These are phyloP conservation scores for Odiellus spinosus DNA, from an alignment of 2,888 invertebrate genomes.

Conservation along the genomic window DNA sequence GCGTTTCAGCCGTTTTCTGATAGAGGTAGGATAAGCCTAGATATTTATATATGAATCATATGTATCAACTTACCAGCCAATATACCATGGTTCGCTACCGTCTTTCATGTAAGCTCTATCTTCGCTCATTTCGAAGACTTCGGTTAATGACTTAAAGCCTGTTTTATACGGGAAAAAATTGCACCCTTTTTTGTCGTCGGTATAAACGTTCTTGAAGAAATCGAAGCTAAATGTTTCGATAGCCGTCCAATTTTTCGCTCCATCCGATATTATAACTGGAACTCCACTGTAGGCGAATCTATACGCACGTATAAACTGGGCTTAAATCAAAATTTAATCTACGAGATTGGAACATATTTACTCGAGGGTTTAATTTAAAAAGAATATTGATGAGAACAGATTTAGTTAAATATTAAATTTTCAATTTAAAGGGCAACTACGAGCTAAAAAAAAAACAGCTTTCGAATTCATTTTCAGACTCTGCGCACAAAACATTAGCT, in stretches of 20 bases:
- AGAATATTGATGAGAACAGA: neutral
- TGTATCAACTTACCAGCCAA: conserved; percentile 42
- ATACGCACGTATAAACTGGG: neutral
- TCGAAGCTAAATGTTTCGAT: conserved; percentile 55
- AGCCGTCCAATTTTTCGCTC: conserved; percentile 64
- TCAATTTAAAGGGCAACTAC: too few species aligned
- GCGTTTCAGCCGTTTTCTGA: too few species aligned
- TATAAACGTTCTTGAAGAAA: conserved; percentile 57
- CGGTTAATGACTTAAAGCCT: conserved; percentile 54
- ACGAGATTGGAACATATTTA: neutral
- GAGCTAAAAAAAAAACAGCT: too few species aligned
- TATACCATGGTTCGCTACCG: conserved; percentile 50
- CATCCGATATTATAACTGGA: conserved; percentile 75
- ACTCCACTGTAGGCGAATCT: conserved; percentile 53
- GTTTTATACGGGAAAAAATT: conserved; percentile 89
- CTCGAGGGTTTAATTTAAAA: neutral
- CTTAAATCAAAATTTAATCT: neutral
- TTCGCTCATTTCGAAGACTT: conserved; percentile 65
- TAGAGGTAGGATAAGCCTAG: too few species aligned
- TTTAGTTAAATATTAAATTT: too few species aligned
- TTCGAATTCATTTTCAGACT: too few species aligned
- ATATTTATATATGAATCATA: neutral
- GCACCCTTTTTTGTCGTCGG: conserved; percentile 43
- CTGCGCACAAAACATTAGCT: too few species aligned
- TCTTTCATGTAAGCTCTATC: conserved; percentile 47